Evolutionary conservation across 2,888 invertebrate species (phyloP), one percentile per base, ranked within the genome.

Genomic region (Tachina fera): DNA sequence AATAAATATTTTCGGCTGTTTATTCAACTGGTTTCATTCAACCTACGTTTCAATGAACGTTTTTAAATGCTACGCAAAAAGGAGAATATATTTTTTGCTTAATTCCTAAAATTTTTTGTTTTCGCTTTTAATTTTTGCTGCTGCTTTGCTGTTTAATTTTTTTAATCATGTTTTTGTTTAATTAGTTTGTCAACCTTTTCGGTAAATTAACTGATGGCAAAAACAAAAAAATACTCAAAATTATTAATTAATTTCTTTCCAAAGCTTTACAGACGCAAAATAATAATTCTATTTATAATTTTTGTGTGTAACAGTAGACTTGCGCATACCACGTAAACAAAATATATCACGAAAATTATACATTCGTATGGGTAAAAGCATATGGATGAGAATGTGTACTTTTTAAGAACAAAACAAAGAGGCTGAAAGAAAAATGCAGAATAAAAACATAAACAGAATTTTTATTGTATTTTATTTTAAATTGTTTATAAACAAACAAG

Each of bases 401-500:
- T 31, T 31, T 31, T 31, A 41, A 53, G 31, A 60, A 60, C 53
- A 56, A 77, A 68, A 58, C 9, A 41, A 77, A 67, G 8, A 13
- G 51, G 76, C 56, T 60, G 16, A 72, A 49, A 19, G 49, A 58
- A 63, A 47, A 56, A 65, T 14, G 22, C 22, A 68, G 31, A 31
- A 71, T 65, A 61, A 61, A 61, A 84, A 80, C 49, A 83, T 22
- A 70, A 71, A 45, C 58, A 65, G 9, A 31, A 31, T 14, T 39
- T 56, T 19, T 16, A 49, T 53, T 39, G 51, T 53, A 65, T 39
- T 45, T n/a, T 68, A 31, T 72, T 49, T 39, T 16, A n/a, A 67
- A 78, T 79, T 79, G 80, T 84, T 84, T 84, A 79, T 76, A 80
- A 84, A 76, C 84, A 84, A 84, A 76, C 49, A 67, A 60, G 47